Evolutionary conservation across 1,140 invertebrate genomes (phyloP), one percentile per base, ranked within the genome.

Genomic region (Lordiphosa mommai): DNA sequence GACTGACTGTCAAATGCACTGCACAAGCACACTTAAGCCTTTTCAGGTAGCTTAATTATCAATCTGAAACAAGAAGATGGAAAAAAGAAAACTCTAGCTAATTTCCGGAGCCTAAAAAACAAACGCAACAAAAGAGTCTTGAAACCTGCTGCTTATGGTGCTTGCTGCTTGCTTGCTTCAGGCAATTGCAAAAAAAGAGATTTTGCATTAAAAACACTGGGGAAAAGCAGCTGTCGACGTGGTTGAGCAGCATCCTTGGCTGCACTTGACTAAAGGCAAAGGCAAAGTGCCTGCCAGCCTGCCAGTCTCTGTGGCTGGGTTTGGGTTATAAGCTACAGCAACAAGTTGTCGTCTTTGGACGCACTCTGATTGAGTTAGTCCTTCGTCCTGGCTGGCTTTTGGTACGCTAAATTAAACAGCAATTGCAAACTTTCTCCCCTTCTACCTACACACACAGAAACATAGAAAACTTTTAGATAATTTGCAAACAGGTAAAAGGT

Each of bases 391-490:
- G 53, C 58, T 55, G 63, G 16, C 41, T 32, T 40, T 66, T 50
- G 38, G 32, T 64, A 77, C 72, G 77, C 68, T 59, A 84, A 84
- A 84, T 84, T 84, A 69, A 84, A 84, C 77, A 84, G 77, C 77
- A 84, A 84, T 84, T 85, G 79, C 68, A 61, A 84, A 84, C 82
- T 67, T 84, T 85, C 65, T 40, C 34, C 65, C 38, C 40, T 84
- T 85, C 65, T 40, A 32, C 65, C 38, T 36, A 41, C 8, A 17
- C 29, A 43, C 20, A 33, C 23, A 41, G 33, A 23, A 10, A 41
- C 17, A 5, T 4, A 6, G 9, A 9, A 60, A 71, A 65, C 77
- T 77, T 84, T 49, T 41, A 63, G 38, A 84, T 82, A 82, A 82
- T 84, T 82, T 82, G 76, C 55, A 43, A 61, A 10, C 14, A 10